Evolutionary conservation across 2,888 invertebrate genomes (phyloP).

Genomic region (Thumatha senex): DNA sequence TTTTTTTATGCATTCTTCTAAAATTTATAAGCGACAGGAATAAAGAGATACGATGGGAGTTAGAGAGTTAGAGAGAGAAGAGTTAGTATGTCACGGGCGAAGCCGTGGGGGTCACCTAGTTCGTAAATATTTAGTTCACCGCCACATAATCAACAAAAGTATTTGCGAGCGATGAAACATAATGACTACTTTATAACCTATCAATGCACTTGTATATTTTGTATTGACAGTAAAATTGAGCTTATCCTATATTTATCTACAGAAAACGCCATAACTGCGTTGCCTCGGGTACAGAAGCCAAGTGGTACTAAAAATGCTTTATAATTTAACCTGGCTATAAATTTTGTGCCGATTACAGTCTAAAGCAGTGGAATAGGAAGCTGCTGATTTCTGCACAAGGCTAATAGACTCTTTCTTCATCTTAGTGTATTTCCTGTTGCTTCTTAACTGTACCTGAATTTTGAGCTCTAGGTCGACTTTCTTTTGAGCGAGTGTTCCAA

Average conservation of each 20-base stretch:
- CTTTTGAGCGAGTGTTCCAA: too few species aligned
- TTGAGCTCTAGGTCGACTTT: too few species aligned
- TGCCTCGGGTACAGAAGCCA: constrained; percentile 26
- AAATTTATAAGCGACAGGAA: too few species aligned
- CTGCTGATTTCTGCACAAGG: background rate
- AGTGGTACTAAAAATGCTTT: constrained; percentile 27
- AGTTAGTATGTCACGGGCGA: too few species aligned
- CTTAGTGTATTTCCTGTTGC: too few species aligned
- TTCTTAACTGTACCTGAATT: too few species aligned
- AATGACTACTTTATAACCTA: constrained; percentile 40
- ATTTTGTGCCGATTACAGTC: constrained; percentile 26
- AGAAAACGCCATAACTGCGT: constrained; percentile 21
- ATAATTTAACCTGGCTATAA: constrained; percentile 26
- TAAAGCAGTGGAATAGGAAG: constrained; percentile 8
- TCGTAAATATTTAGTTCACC: constrained; percentile 1
- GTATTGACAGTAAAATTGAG: constrained; percentile 46
- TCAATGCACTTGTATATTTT: constrained; percentile 43
- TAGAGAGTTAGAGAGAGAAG: too few species aligned
- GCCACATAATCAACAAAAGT: constrained; percentile 19
- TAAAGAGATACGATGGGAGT: too few species aligned
- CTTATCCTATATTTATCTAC: constrained; percentile 31
- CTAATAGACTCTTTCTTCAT: too few species aligned
- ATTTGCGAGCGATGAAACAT: constrained; percentile 47
- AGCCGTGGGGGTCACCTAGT: too few species aligned
- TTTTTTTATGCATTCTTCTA: too few species aligned